Evolutionary conservation across 2,797 vertebrate genomes (phyloP).

Genomic region (Borostomias antarcticus): DNA sequence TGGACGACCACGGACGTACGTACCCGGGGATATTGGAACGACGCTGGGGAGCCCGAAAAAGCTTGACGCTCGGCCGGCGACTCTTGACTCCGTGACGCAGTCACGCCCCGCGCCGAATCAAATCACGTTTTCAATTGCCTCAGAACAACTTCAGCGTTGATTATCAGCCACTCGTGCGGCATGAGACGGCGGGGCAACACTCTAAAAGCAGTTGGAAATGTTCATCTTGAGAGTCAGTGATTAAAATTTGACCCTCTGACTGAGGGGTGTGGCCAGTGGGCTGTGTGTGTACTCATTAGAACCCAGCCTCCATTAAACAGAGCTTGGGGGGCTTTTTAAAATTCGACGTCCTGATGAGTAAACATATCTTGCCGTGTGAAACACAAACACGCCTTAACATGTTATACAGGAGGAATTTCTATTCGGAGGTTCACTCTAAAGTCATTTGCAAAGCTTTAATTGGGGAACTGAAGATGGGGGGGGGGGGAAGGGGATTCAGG

Average conservation of each 20-base stretch:
- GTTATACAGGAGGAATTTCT: background rate
- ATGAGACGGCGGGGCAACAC: conserved; percentile 42
- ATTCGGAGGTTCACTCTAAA: background rate
- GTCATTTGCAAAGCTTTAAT: background rate
- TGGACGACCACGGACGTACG: background rate
- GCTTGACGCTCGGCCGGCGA: conserved; percentile 29
- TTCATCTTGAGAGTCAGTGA: conserved; percentile 59
- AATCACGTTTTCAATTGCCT: conserved; percentile 62
- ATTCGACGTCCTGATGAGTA: background rate
- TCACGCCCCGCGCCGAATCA: conserved; percentile 34
- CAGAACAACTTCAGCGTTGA: conserved; percentile 56
- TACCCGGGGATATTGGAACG: conserved; percentile 33
- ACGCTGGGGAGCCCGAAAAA: conserved; percentile 11
- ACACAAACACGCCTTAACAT: conserved; percentile 1
- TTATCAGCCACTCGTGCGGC: conserved; percentile 53
- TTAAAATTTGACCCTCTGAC: conserved; percentile 65
- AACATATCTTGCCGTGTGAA: background rate
- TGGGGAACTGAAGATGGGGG: background rate
- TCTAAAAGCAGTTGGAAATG: conserved; percentile 30
- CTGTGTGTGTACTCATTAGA: conserved; percentile 51
- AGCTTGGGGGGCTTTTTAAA: conserved; percentile 38
- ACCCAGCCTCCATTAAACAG: conserved; percentile 33
- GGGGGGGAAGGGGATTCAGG: conserved; percentile 31
- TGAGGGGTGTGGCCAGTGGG: conserved; percentile 35
- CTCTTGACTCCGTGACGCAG: conserved; percentile 12